These are phyloP conservation scores for Parambassis ranga DNA, from an alignment of 2,797 vertebrate species.

Conservation along the genomic window DNA sequence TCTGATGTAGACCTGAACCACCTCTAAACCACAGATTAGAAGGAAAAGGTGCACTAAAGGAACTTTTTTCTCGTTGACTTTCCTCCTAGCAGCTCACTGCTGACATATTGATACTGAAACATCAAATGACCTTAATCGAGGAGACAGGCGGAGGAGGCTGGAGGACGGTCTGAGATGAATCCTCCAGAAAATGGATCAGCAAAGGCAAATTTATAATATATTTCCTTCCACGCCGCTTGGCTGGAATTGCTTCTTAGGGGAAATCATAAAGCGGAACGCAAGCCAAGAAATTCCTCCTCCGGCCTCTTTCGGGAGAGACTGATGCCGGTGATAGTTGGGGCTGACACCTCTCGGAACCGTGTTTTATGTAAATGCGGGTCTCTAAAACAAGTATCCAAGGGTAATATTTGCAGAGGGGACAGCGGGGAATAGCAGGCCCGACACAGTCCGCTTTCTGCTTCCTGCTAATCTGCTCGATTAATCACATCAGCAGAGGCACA, in stretches of 20 bases:
- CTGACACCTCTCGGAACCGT: conserved; percentile 38
- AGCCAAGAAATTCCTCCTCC: conserved; percentile 35
- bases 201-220: conserved; percentile 38
- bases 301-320: conserved; percentile 28
- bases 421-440: conserved; percentile 10
- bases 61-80: background rate
- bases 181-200: conserved; percentile 45
- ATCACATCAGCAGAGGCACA: conserved; percentile 60
- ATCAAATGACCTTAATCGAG: conserved; percentile 25
- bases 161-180: conserved; percentile 28
- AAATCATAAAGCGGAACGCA: conserved; percentile 37
- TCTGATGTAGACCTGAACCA: background rate
- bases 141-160: background rate
- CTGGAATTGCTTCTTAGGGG: conserved; percentile 48
- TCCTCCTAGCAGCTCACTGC: conserved; percentile 19
- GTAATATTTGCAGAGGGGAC: conserved; percentile 53
- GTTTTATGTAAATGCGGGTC: conserved; percentile 57
- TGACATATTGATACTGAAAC: conserved; percentile 41
- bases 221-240: conserved; percentile 17
- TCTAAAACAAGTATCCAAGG: conserved; percentile 51
- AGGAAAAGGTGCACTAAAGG: background rate
- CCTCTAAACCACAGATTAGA: background rate
- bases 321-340: conserved; percentile 39
- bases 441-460: conserved; percentile 41
- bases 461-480: conserved; percentile 69